These are phyloP conservation scores for Thymelicus sylvestris DNA, from an alignment of 2,888 invertebrate species.

Conservation along the genomic window DNA sequence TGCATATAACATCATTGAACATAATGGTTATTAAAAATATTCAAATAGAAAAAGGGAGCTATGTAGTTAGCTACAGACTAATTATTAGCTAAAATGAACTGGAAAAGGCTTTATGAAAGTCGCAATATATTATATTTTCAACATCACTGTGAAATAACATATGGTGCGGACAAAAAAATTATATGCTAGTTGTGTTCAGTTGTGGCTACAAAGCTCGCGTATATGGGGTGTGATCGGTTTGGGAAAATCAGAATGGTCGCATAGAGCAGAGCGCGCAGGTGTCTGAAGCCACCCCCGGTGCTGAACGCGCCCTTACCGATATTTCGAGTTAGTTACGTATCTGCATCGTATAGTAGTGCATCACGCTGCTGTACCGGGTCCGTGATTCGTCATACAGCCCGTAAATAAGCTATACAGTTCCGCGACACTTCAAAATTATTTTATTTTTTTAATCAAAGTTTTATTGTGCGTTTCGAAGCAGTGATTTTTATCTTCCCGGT, in stretches of 20 bases:
- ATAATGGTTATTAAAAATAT: no score
- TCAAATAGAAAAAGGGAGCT: no score
- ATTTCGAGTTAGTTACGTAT: conserved; percentile 36
- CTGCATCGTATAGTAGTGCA: conserved; percentile 34
- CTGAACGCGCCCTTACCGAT: conserved; percentile 37
- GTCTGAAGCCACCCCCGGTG: not conserved
- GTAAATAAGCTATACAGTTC: conserved; percentile 2
- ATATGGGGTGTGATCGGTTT: not conserved
- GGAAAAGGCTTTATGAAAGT: no score
- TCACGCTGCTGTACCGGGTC: conserved; percentile 6
- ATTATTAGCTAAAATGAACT: no score
- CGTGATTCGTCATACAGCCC: not conserved
- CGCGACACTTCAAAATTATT: not conserved
- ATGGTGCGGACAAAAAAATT: not conserved
- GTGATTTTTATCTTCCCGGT: conserved; percentile 7
- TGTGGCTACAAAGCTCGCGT: not conserved
- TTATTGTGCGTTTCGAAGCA: conserved; percentile 20
- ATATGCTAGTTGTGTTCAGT: not conserved
- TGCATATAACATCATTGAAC: no score
- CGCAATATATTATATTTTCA: no score
- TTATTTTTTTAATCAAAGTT: conserved; percentile 6
- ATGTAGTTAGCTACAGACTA: no score
- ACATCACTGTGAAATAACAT: not conserved
- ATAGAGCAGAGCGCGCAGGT: conserved; percentile 13
- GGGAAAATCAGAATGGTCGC: not conserved